Conservation (phyloP, 2,797 vertebrate genomes). For the Manis crassicaudata region DNA sequence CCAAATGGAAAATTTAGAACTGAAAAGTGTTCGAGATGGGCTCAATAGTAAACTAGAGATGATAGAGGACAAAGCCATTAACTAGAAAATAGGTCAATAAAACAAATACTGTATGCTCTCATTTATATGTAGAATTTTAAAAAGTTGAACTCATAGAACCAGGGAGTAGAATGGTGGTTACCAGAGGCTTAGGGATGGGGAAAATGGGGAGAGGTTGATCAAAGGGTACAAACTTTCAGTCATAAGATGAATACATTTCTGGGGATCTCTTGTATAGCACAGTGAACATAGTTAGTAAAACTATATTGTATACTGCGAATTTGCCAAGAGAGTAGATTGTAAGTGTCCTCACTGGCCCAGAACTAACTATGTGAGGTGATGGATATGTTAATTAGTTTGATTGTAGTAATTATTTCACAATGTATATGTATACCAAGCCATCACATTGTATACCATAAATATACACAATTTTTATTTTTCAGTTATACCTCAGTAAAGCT, state of each 20-base stretch:
- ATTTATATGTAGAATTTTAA: not conserved
- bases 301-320: not conserved
- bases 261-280: not conserved
- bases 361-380: not conserved
- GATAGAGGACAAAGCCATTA: not conserved
- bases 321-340: not conserved
- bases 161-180: not conserved
- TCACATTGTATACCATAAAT: not conserved
- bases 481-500: not conserved
- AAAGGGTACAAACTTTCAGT: not conserved
- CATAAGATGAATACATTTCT: not conserved
- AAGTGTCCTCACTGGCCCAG: not conserved
- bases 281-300: not conserved
- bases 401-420: not conserved
- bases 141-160: not conserved
- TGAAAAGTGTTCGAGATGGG: not conserved
- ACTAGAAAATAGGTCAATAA: not conserved
- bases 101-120: not conserved
- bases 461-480: not conserved
- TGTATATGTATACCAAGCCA: not conserved
- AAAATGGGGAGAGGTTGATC: not conserved
- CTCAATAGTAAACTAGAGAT: not conserved
- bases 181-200: not conserved
- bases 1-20: not conserved
- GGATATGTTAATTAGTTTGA: not conserved